Percentiles rank a stretch among this genome's conserved stretches.
phyloP scores from a whole-genome alignment of 2,888 invertebrate species.

The Diarsia dahlii region DNA sequence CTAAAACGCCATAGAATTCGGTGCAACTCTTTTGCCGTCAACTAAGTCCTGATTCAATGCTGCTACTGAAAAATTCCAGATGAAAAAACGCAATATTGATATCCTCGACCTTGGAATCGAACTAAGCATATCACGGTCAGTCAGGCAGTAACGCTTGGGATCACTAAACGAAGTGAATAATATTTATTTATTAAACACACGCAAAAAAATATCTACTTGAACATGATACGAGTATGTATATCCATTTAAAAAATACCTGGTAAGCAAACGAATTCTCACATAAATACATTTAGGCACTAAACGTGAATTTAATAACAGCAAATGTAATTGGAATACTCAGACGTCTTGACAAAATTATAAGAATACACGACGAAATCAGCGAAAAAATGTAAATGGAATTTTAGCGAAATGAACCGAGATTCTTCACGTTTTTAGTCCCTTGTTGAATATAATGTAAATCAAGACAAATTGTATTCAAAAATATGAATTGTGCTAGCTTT shows the following conservation, averaged over 20 bases:
- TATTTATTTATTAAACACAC: neutral
- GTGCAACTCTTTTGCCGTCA: neutral
- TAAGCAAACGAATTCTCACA: slow-evolving; percentile 1
- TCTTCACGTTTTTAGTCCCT: slow-evolving; percentile 16
- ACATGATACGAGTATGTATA: too few species aligned
- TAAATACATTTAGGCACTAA: slow-evolving; percentile 28
- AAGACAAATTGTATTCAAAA: neutral
- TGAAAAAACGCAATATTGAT: neutral
- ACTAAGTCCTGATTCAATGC: neutral
- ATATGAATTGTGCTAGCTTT: neutral
- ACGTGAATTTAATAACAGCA: slow-evolving; percentile 43
- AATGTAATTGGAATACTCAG: slow-evolving; percentile 45
- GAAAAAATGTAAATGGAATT: slow-evolving; percentile 41
- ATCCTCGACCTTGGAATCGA: neutral
- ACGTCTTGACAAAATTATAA: slow-evolving; percentile 38
- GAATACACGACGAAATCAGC: slow-evolving; percentile 39
- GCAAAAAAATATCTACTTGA: neutral
- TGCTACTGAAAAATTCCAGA: neutral
- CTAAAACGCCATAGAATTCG: neutral
- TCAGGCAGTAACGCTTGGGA: neutral
- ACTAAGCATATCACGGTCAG: neutral
- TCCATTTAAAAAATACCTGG: too few species aligned
- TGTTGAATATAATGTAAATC: slow-evolving; percentile 13
- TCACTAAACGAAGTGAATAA: neutral
- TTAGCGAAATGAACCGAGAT: slow-evolving; percentile 37